Percentiles rank a stretch among this genome's conserved stretches.
phyloP scores from a whole-genome alignment of 2,888 invertebrate species.

The Andrena flavipes region DNA sequence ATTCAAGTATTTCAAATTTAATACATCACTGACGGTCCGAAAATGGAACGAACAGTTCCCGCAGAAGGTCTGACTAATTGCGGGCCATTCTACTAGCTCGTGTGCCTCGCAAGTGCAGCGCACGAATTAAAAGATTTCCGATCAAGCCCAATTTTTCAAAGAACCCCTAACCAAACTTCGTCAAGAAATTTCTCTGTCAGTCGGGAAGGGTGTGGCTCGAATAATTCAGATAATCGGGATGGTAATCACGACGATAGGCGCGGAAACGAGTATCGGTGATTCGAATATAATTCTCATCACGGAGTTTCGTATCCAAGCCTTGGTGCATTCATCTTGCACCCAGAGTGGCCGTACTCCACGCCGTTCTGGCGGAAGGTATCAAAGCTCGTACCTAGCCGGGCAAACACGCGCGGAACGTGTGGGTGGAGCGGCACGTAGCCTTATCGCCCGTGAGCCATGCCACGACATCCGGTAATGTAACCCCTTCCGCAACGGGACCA shows the following conservation, averaged over 20 bases:
- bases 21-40: no score
- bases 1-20: no score
- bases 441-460: constrained; percentile 53
- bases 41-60: not conserved
- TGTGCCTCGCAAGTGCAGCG: not conserved
- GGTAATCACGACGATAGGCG: not conserved
- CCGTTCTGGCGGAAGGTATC: constrained; percentile 25
- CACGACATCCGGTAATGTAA: constrained; percentile 59
- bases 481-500: constrained; percentile 41
- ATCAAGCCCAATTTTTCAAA: no score
- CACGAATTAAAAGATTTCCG: no score
- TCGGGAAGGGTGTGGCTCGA: not conserved
- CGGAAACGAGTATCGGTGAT: constrained; percentile 28
- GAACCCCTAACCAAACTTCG: not conserved
- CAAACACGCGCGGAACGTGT: constrained; percentile 53
- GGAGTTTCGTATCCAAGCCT: constrained; percentile 25
- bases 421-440: constrained; percentile 49
- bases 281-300: constrained; percentile 38
- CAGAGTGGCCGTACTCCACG: constrained; percentile 32
- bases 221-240: not conserved
- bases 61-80: not conserved
- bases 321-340: constrained; percentile 35
- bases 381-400: constrained; percentile 41
- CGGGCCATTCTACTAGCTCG: not conserved
- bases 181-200: not conserved